These are phyloP conservation scores for Scalopus aquaticus DNA, from an alignment of 2,113 vertebrate genomes.

Conservation along the genomic window DNA sequence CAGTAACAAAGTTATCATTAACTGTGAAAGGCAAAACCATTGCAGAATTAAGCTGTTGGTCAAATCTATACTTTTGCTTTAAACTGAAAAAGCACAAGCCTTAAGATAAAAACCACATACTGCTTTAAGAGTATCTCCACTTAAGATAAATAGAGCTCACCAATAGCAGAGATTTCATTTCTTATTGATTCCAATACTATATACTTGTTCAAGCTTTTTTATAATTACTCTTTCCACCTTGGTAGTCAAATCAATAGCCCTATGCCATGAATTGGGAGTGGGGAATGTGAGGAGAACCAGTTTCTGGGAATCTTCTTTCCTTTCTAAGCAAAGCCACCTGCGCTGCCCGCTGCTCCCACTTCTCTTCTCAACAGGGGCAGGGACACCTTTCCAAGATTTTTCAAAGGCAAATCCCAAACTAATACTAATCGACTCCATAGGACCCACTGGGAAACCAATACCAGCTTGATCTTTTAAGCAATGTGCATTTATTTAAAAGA, in stretches of 20 bases:
- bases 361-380: background rate
- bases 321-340: background rate
- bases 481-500: conserved; percentile 38
- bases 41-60: background rate
- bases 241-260: background rate
- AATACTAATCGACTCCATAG: background rate
- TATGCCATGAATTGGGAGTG: background rate
- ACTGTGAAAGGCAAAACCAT: conserved; percentile 10
- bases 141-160: background rate
- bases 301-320: background rate
- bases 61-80: conserved; percentile 15
- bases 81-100: background rate
- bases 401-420: background rate
- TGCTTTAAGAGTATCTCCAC: background rate
- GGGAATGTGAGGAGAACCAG: background rate
- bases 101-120: background rate
- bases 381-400: background rate
- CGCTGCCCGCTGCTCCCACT: background rate
- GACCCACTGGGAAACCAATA: background rate
- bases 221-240: background rate
- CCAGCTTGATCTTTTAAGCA: background rate
- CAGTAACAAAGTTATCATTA: background rate
- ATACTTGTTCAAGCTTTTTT: background rate
- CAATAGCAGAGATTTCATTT: background rate
- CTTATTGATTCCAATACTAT: background rate